phyloP scores from a whole-genome alignment of 2,797 vertebrate species.

The Micromesistius poutassou region DNA sequence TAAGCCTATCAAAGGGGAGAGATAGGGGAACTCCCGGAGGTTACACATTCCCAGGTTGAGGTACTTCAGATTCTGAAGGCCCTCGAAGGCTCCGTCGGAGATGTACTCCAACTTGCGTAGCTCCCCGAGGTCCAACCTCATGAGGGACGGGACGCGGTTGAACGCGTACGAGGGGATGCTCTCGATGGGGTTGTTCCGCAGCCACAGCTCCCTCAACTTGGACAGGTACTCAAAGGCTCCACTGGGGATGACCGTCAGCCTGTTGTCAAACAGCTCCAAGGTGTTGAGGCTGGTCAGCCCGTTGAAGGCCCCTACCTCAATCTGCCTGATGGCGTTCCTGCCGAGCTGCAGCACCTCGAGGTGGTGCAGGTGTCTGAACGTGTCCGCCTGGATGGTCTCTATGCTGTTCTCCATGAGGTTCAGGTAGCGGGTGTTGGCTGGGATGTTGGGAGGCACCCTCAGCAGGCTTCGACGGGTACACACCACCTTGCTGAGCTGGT shows the following conservation, averaged over 20 bases:
- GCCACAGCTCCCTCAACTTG: conserved; percentile 94
- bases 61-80: conserved; percentile 95
- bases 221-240: conserved; percentile 97
- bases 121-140: conserved; percentile 94
- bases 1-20: conserved; percentile 86
- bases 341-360: conserved; percentile 95
- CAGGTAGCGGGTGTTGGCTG: conserved; percentile 89
- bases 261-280: conserved; percentile 96
- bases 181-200: conserved; percentile 97
- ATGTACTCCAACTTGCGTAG: conserved; percentile 95
- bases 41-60: conserved; percentile 98
- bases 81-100: conserved; percentile 95
- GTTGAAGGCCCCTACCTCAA: conserved; percentile 96
- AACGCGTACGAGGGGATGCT: conserved; percentile 98
- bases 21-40: conserved; percentile 90
- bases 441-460: conserved; percentile 89
- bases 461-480: conserved; percentile 90
- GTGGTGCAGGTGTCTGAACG: conserved; percentile 92
- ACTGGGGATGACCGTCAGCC: conserved; percentile 94
- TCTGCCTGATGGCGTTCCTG: conserved; percentile 92
- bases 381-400: conserved; percentile 93
- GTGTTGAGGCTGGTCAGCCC: conserved; percentile 97
- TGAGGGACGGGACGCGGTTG: conserved; percentile 94
- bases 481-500: conserved; percentile 97
- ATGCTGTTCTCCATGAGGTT: conserved; percentile 99